Percentiles rank a stretch among this genome's conserved stretches.
phyloP scores from a whole-genome alignment of 2,797 vertebrate species.

The Arnoldichthys spilopterus region DNA sequence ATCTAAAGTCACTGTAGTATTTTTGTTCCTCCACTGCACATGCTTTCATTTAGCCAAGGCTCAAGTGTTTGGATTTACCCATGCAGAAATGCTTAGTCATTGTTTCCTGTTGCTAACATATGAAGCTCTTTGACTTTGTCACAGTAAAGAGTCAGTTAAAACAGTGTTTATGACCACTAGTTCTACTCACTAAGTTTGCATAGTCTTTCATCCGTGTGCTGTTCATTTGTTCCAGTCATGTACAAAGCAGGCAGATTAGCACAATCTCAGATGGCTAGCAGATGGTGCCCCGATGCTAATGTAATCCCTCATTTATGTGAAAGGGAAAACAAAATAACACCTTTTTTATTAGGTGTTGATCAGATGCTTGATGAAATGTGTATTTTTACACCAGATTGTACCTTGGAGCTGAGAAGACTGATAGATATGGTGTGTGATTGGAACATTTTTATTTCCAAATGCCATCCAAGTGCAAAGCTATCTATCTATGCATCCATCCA shows the following conservation, averaged over 20 bases:
- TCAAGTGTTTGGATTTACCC: too few species aligned
- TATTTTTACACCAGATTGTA: background rate
- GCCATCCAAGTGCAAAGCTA: background rate
- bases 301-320: background rate
- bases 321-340: background rate
- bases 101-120: background rate
- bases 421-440: background rate
- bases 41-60: background rate
- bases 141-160: background rate
- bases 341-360: background rate
- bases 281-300: constrained; percentile 14
- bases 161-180: background rate
- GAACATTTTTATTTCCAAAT: background rate
- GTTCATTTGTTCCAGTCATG: background rate
- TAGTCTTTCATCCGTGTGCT: background rate
- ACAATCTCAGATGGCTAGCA: background rate
- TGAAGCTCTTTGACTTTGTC: background rate
- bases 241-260: constrained; percentile 9
- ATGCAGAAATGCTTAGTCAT: background rate
- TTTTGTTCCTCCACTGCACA: background rate
- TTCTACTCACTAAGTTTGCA: background rate
- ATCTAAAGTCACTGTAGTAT: background rate
- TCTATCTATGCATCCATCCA: too few species aligned
- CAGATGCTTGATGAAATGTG: background rate
- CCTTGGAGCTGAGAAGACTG: background rate